Evolutionary conservation across 2,113 vertebrate species (phyloP), one percentile per base, ranked within the genome.

Genomic region (Notiomystis cincta): DNA sequence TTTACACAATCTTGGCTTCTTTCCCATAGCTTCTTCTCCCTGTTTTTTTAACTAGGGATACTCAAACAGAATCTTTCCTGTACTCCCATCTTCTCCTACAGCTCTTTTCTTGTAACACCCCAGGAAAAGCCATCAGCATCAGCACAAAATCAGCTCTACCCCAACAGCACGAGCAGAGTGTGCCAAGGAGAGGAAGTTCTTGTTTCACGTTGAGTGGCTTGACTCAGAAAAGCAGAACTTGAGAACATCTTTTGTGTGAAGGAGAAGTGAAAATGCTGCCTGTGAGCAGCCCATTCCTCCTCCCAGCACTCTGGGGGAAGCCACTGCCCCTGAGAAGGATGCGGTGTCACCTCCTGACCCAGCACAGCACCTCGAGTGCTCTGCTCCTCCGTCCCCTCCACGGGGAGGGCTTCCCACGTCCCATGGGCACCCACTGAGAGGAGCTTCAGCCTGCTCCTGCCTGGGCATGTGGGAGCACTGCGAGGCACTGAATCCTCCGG

Each of bases 201-300:
- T 20, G 9, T 44, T 86, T 88, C 10, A 3, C 42, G 53, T 17
- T 21, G 51, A 44, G 35, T 2, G 2, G 17, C 28, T 14, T 33
- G 67, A 20, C 50, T 53, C 37, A 15, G 13, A 76, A 79, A 76
- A 92, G 75, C 67, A 76, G 94, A 90, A 93, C 33, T 54, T 12
- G 57, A 56, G 57, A 78, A 75, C 7, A 22, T 28, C 23, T 16
- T 11, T 33, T 4, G 20, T 0, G 7, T 2, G 66, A 88, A 92
- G 62, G 33, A 90, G 90, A 95, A 96, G 86, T 58, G 93, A 95
- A 94, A 94, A 73, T 1, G 11, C 51, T 78, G 85, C 56, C 76
- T 44, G 58, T 15, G 16, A 51, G 17, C 13, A 44, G 82, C 19
- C 17, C 6, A 72, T 13, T 30, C 25, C 66, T 47, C 53, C 40